Base-by-base conservation (phyloP, 2,888 invertebrate species). In the Stenurella melanura region DNA sequence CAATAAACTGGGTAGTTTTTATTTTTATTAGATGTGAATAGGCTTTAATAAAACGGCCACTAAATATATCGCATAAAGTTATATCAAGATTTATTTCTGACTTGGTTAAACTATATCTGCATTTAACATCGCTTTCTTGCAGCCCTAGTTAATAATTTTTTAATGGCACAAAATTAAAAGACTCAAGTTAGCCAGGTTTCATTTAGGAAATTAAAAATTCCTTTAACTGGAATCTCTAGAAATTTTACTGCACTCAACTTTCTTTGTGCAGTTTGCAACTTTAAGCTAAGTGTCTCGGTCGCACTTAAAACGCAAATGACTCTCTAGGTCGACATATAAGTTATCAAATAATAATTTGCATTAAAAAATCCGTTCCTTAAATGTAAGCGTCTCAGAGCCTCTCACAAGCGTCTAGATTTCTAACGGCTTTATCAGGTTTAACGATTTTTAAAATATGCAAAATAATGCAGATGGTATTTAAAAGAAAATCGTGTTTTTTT, bases 271-370 rank as follows among this genome's bases (percentile, higher is more conserved):
- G 50, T 38, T 54, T 26, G 72, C 63, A 54, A 63, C 72, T 72
- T 72, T 21, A 61, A 63, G 61, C n/a, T 18, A 26, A 54, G 72
- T 54, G 54, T 63, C 72, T 72, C 54, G 72, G 63, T 72, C 60
- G 60, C 63, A n/a, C 63, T 72, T 72, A 63, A 72, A 54, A 63
- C 34, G 61, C 58, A 72, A 72, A 72, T 63, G 61, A 54, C 61
- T 72, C 72, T 54, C 30, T 26, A 42, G 63, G 72, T 63, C 63
- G 72, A 38, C 61, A 11, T 63, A 63, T 72, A 54, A 63, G 63
- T 63, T 72, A 58, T 72, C 63, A 72, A 72, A 63, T 72, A 72
- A 72, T 72, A 72, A 72, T 72, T 72, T 72, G 72, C 72, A 72
- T 72, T 54, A 63, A 72, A 67, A 63, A 72, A 63, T 54, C 9